phyloP scores from a whole-genome alignment of 2,113 vertebrate species.

The Stictonetta naevosa region DNA sequence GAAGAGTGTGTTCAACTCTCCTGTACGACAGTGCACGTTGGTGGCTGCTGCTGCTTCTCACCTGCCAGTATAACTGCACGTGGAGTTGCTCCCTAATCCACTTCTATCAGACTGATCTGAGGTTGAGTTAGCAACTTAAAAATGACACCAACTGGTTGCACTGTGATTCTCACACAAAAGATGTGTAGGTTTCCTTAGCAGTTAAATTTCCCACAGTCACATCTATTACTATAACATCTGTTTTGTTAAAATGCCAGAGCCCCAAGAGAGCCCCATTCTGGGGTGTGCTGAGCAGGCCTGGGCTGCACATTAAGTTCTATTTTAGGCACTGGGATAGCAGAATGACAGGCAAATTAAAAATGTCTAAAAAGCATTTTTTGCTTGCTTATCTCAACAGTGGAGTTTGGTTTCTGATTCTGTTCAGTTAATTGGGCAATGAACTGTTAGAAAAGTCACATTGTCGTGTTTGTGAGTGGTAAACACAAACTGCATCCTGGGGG shows the following conservation, averaged over 20 bases:
- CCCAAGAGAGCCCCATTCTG: neutral
- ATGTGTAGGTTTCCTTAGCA: neutral
- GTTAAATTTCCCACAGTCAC: neutral
- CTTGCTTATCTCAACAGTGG: neutral
- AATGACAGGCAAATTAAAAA: conserved; percentile 11
- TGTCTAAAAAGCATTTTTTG: neutral
- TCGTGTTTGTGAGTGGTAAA: neutral
- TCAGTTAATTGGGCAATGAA: neutral
- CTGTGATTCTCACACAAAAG: neutral
- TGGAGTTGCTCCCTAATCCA: neutral
- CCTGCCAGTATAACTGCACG: neutral
- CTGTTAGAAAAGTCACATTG: neutral
- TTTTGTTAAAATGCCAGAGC: conserved; percentile 17
- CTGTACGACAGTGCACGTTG: fast-evolving
- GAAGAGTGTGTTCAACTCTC: neutral
- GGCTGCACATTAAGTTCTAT: neutral
- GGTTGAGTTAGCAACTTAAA: neutral
- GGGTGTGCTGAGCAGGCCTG: neutral
- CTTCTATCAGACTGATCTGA: neutral
- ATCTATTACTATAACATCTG: conserved; percentile 11
- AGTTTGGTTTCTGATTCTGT: conserved; percentile 23
- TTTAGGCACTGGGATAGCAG: neutral
- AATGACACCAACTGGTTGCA: neutral
- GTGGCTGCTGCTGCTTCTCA: neutral
- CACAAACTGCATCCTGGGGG: neutral